These are phyloP conservation scores for Zapus hudsonius DNA, from an alignment of 2,113 vertebrate genomes.

Conservation along the genomic window DNA sequence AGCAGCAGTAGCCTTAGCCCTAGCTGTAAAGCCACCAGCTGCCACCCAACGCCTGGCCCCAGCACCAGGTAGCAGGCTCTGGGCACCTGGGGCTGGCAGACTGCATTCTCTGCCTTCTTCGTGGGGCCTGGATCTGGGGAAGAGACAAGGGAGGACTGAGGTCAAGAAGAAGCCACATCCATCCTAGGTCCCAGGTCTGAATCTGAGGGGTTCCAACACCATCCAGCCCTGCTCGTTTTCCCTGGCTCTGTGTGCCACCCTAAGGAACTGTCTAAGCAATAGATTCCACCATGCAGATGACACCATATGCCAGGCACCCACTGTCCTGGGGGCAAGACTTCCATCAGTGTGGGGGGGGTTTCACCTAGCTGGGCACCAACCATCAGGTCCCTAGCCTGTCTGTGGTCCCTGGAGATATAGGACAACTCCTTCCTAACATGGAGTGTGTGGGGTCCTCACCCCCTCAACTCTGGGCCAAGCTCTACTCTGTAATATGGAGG, in stretches of 20 bases:
- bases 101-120: constrained; percentile 70
- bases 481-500: not conserved
- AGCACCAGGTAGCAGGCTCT: constrained; percentile 86
- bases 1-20: constrained; percentile 89
- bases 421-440: not conserved
- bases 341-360: not conserved
- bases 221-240: not conserved
- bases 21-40: constrained; percentile 89
- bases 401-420: not conserved
- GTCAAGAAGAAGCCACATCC: no score
- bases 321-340: not conserved
- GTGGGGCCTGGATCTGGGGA: constrained; percentile 51
- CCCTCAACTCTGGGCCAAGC: not conserved
- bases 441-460: not conserved
- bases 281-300: not conserved
- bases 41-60: constrained; percentile 83
- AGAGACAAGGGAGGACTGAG: not conserved
- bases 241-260: no score
- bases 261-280: not conserved
- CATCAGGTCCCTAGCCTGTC: not conserved
- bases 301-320: not conserved
- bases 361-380: rapidly evolving
- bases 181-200: no score
- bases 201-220: not conserved
- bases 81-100: constrained; percentile 44